Percentiles rank a stretch among this genome's conserved stretches.
These are phyloP conservation scores for Drosophila bunnanda DNA, from an alignment of 2,888 invertebrate genomes.

Conservation along the genomic window DNA sequence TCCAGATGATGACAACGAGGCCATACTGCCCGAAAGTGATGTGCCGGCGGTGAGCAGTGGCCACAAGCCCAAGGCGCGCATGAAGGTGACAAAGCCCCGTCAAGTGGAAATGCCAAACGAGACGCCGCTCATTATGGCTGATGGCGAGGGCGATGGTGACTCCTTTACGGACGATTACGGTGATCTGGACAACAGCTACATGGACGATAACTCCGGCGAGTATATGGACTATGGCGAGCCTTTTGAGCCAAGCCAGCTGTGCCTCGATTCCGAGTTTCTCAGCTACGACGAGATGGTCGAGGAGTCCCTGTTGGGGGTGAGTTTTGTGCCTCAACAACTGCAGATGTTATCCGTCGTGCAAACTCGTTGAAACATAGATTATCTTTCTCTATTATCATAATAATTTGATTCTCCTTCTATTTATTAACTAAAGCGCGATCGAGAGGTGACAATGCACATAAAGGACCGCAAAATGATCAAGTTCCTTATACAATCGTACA, in stretches of 20 bases:
- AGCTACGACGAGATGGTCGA: conserved; percentile 82
- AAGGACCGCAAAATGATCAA: conserved; percentile 83
- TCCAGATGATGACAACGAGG: conserved; percentile 41
- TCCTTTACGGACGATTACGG: conserved; percentile 66
- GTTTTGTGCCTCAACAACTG: conserved; percentile 9
- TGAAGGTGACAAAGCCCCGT: conserved; percentile 46
- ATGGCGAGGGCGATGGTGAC: conserved; percentile 45
- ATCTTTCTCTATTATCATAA: not conserved
- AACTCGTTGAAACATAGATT: not conserved
- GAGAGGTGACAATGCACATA: conserved; percentile 79
- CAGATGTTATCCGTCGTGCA: not conserved
- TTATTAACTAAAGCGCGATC: conserved; percentile 50
- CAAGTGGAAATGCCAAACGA: conserved; percentile 56
- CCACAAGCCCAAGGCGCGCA: conserved; percentile 39
- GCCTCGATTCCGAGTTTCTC: conserved; percentile 63
- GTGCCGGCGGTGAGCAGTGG: conserved; percentile 56
- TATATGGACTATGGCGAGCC: conserved; percentile 56
- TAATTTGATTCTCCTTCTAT: not conserved
- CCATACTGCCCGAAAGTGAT: conserved; percentile 33
- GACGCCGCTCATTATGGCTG: conserved; percentile 40
- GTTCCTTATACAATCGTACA: conserved; percentile 81
- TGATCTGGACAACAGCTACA: conserved; percentile 54
- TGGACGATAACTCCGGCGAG: conserved; percentile 66
- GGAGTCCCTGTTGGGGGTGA: conserved; percentile 79
- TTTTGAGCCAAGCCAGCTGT: conserved; percentile 41